Conservation (phyloP, 2,113 vertebrate genomes). For the Psilopsiagon aymara region DNA sequence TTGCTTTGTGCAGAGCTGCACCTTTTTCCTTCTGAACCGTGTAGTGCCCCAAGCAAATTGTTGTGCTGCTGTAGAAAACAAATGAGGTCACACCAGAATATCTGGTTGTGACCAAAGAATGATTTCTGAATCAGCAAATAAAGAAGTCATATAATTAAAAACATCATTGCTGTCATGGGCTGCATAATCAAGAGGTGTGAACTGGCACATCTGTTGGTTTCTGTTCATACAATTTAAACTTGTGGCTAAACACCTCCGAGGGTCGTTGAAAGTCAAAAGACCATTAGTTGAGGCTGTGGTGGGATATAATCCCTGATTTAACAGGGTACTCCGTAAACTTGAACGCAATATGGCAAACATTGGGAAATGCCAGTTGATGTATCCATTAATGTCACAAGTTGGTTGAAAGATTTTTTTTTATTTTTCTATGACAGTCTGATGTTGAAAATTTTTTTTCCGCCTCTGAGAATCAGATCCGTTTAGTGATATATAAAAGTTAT, state of each 20-base stretch:
- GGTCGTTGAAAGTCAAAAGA: background rate
- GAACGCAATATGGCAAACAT: background rate
- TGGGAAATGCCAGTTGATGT: background rate
- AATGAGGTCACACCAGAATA: background rate
- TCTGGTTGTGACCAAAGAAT: background rate
- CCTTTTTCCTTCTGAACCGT: background rate
- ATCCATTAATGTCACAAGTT: background rate
- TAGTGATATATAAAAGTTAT: background rate
- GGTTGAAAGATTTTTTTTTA: background rate
- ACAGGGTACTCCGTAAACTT: background rate
- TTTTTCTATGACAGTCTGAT: background rate
- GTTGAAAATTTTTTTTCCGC: background rate
- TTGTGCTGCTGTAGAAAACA: background rate
- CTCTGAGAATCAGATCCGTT: background rate
- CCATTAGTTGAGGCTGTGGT: background rate
- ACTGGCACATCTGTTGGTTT: background rate
- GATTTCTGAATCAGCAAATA: background rate
- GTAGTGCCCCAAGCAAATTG: background rate
- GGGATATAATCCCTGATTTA: background rate
- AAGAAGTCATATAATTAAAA: fast-evolving
- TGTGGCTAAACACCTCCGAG: background rate
- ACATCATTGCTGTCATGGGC: fast-evolving
- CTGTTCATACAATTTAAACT: background rate
- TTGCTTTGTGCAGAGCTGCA: background rate
- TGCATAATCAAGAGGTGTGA: background rate